phyloP scores from a whole-genome alignment of 2,113 vertebrate genomes.

The Cacatua alba region DNA sequence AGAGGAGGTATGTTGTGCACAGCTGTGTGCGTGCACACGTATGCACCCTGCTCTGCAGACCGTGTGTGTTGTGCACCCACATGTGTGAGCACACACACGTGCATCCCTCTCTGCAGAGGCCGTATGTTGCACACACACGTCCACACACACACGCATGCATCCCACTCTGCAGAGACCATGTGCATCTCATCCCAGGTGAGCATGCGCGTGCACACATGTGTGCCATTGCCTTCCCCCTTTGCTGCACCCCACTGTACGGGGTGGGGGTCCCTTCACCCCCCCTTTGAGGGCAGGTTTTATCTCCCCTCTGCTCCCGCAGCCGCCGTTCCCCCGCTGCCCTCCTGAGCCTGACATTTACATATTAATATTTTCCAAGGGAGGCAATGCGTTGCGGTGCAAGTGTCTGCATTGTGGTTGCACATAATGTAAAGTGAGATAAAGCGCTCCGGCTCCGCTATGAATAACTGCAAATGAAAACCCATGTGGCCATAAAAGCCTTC shows the following conservation, averaged over 20 bases:
- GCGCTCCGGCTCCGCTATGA: slow-evolving; percentile 67
- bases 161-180: accelerated
- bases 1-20: not conserved
- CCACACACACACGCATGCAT: accelerated
- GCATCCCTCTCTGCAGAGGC: not conserved
- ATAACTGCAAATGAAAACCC: slow-evolving; percentile 72
- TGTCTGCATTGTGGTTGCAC: slow-evolving; percentile 73
- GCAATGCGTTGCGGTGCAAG: slow-evolving; percentile 54
- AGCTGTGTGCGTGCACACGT: accelerated
- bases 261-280: not conserved
- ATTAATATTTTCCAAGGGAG: slow-evolving; percentile 77
- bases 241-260: accelerated
- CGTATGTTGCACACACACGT: accelerated
- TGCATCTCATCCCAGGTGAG: not conserved
- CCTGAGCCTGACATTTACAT: slow-evolving; percentile 76
- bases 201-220: accelerated
- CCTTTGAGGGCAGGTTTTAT: slow-evolving; percentile 40
- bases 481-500: slow-evolving; percentile 71
- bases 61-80: accelerated
- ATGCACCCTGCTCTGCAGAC: not conserved
- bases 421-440: slow-evolving; percentile 78
- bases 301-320: slow-evolving; percentile 24
- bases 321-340: slow-evolving; percentile 65
- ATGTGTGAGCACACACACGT: not conserved
- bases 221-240: not conserved